phyloP scores from a whole-genome alignment of 2,113 vertebrate genomes.

The Cyanoramphus novaezelandiae region DNA sequence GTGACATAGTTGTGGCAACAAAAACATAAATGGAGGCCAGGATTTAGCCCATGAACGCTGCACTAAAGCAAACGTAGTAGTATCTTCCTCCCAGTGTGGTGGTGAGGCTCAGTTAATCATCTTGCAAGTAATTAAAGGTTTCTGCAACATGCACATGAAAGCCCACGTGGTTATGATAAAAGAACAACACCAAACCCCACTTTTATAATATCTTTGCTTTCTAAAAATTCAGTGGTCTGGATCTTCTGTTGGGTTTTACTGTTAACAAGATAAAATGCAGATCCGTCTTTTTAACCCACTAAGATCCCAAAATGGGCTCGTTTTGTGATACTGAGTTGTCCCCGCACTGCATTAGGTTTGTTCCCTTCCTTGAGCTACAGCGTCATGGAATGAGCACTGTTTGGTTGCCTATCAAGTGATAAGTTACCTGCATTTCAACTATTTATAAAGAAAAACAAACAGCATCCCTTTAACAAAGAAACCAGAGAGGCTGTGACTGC shows the following conservation, averaged over 20 bases:
- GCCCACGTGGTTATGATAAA: not conserved
- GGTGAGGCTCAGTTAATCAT: constrained; percentile 37
- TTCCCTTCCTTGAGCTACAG: not conserved
- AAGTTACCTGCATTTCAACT: not conserved
- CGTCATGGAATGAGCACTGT: not conserved
- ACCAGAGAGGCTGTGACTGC: not conserved
- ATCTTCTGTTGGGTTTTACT: not conserved
- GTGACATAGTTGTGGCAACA: constrained; percentile 24
- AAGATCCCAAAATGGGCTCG: not conserved
- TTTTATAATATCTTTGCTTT: not conserved
- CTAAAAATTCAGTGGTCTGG: not conserved
- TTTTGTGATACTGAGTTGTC: rapidly evolving
- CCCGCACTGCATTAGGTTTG: not conserved
- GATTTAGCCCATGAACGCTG: not conserved
- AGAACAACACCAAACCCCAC: not conserved
- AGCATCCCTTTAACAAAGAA: not conserved
- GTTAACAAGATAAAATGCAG: not conserved
- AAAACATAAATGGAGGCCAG: not conserved
- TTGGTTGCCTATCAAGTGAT: not conserved
- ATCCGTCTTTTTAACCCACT: not conserved
- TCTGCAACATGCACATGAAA: constrained; percentile 10
- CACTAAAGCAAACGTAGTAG: not conserved
- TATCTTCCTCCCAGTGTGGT: not conserved
- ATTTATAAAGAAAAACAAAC: not conserved
- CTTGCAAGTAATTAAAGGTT: constrained; percentile 11